Percentiles rank a stretch among this genome's conserved stretches.
Evolutionary conservation across 2,797 vertebrate species (phyloP).

Genomic region (Cottoperca gobio): DNA sequence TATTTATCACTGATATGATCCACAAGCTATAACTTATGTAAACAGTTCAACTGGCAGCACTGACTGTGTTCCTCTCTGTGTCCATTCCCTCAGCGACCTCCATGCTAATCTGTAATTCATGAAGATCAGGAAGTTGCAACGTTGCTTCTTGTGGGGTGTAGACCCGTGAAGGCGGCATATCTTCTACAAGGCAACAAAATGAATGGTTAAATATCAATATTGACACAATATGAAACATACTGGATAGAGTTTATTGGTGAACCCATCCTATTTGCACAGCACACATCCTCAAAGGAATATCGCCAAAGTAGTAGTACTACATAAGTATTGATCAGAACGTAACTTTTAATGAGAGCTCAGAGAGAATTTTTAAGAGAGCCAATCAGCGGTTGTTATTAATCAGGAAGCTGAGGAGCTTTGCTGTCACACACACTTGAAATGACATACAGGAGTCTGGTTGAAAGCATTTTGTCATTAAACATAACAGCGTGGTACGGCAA

Average conservation of each 20-base stretch:
- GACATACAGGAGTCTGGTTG: too few relatives aligned
- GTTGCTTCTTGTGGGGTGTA: slow-evolving; percentile 43
- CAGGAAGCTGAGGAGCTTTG: too few relatives aligned
- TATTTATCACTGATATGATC: background rate
- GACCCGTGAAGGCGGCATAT: background rate
- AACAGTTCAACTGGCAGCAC: slow-evolving; percentile 13
- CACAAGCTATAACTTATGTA: background rate
- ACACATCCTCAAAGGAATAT: too few relatives aligned
- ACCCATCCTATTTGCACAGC: background rate
- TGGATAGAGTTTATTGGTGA: background rate
- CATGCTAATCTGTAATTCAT: slow-evolving; percentile 18
- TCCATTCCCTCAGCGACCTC: slow-evolving; percentile 23
- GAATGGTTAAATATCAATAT: background rate
- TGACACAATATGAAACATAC: background rate
- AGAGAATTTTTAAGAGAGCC: too few relatives aligned
- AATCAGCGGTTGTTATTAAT: too few relatives aligned
- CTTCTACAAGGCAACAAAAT: slow-evolving; percentile 30
- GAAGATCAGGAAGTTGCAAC: background rate
- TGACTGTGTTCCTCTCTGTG: slow-evolving; percentile 68
- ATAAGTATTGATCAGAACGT: too few relatives aligned
- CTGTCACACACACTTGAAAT: too few relatives aligned
- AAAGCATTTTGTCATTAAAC: too few relatives aligned
- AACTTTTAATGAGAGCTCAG: too few relatives aligned
- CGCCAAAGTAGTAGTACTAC: too few relatives aligned
- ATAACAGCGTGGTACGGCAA: too few relatives aligned